phyloP scores from a whole-genome alignment of 2,888 invertebrate genomes.

The Pheosia gnoma region DNA sequence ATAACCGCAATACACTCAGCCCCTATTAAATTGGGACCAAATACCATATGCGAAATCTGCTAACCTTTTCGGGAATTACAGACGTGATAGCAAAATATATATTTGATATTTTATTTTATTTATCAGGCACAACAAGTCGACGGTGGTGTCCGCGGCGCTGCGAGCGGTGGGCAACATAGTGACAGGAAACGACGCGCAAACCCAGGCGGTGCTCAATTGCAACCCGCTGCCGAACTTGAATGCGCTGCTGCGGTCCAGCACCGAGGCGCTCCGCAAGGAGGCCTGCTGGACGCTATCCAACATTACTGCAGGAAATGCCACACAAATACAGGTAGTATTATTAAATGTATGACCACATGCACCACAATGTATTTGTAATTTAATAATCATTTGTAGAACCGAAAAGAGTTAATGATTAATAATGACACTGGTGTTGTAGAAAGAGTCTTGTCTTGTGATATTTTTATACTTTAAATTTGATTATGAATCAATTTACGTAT shows the following conservation, averaged over 20 bases:
- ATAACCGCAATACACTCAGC: too few relatives aligned
- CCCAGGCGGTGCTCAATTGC: constrained; percentile 96
- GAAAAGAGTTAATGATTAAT: too few relatives aligned
- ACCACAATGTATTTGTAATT: too few relatives aligned
- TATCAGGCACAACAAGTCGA: constrained; percentile 90
- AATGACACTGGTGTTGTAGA: too few relatives aligned
- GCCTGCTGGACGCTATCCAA: constrained; percentile 99
- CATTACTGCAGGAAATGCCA: constrained; percentile 97
- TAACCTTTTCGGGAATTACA: too few relatives aligned
- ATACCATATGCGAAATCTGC: too few relatives aligned
- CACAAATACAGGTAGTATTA: constrained; percentile 91
- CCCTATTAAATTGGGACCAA: too few relatives aligned
- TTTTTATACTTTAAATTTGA: too few relatives aligned
- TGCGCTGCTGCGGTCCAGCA: constrained; percentile 87
- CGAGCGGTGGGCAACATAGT: constrained; percentile 99
- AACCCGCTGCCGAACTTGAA: constrained; percentile 93
- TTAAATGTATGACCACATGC: neutral
- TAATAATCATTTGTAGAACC: too few relatives aligned
- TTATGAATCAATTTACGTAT: too few relatives aligned
- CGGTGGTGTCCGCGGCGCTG: constrained; percentile 95
- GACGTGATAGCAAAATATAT: neutral
- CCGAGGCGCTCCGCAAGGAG: constrained; percentile 96
- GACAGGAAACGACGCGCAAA: constrained; percentile 98
- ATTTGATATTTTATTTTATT: neutral
- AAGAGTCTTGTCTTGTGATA: too few relatives aligned